phyloP scores from a whole-genome alignment of 1,140 invertebrate species.

The Asbolus verrucosus region DNA sequence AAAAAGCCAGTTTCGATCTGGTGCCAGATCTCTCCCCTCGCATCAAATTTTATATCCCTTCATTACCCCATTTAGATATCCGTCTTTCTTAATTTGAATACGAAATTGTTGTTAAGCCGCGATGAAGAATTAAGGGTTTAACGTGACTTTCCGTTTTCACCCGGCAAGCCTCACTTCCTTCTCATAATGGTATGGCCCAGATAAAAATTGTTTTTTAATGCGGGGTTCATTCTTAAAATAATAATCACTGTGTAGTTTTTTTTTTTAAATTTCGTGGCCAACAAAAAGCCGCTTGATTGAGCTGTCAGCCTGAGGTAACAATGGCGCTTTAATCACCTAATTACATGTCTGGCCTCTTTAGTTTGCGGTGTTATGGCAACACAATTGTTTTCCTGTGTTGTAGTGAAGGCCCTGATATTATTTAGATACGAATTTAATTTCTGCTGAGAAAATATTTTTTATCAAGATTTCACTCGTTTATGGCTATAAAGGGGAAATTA shows the following conservation, averaged over 20 bases:
- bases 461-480: conserved; percentile 33
- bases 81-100: conserved; percentile 12
- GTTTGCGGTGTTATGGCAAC: conserved; percentile 58
- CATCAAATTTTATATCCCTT: conserved; percentile 6
- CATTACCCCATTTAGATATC: conserved; percentile 9
- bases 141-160: conserved; percentile 1
- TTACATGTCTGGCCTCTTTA: conserved; percentile 59
- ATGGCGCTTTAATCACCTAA: conserved; percentile 60
- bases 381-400: conserved; percentile 55
- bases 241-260: conserved; percentile 52
- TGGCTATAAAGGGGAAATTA: conserved; percentile 31
- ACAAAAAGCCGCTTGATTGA: conserved; percentile 60
- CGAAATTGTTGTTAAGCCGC: not conserved
- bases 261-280: conserved; percentile 49
- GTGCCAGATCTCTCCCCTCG: not conserved
- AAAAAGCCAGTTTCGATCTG: conserved; percentile 15
- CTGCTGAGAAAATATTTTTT: conserved; percentile 43
- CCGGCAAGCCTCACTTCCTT: conserved; percentile 19
- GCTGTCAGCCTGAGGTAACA: conserved; percentile 59
- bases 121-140: conserved; percentile 16
- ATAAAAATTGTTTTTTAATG: conserved; percentile 61
- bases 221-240: conserved; percentile 58
- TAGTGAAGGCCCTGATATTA: conserved; percentile 47
- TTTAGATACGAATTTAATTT: conserved; percentile 53
- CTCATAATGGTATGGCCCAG: conserved; percentile 49